Conservation (phyloP, 1,140 invertebrate species). For the Drosophila orena region DNA sequence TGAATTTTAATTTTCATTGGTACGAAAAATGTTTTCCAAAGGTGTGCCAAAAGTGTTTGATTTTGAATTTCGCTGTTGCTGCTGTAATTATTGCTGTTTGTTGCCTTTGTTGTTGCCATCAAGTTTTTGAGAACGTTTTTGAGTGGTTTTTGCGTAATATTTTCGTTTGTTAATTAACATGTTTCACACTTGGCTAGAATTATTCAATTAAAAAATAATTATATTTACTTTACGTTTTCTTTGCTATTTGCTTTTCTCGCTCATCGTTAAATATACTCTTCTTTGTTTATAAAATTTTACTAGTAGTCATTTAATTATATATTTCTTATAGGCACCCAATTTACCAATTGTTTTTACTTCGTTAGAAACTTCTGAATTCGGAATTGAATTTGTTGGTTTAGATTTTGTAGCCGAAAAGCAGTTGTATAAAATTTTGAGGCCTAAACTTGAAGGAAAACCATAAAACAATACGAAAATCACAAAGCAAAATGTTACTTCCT, state of each 20-base stretch:
- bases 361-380: constrained; percentile 41
- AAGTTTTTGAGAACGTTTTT: constrained; percentile 84
- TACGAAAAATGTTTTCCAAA: constrained; percentile 84
- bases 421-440: constrained; percentile 54
- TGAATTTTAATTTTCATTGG: constrained; percentile 20
- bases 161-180: constrained; percentile 49
- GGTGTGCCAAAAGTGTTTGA: constrained; percentile 83
- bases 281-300: constrained; percentile 83
- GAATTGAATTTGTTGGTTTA: constrained; percentile 36
- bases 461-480: constrained; percentile 29
- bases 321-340: constrained; percentile 84
- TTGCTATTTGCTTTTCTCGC: constrained; percentile 54
- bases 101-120: constrained; percentile 54
- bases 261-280: constrained; percentile 65
- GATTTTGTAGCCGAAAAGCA: constrained; percentile 34
- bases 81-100: constrained; percentile 40
- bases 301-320: constrained; percentile 79
- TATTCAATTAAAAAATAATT: constrained; percentile 64
- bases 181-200: constrained; percentile 52
- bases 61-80: constrained; percentile 60
- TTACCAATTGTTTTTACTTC: constrained; percentile 82
- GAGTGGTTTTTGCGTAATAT: constrained; percentile 71
- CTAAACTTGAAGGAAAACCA: constrained; percentile 23
- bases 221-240: constrained; percentile 58
- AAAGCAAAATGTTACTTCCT: constrained; percentile 22